A percentile compares a stretch with the other conserved stretches of the same genome.
Conservation (phyloP, 2,797 vertebrate species). For the Hephaestus fuliginosus region DNA sequence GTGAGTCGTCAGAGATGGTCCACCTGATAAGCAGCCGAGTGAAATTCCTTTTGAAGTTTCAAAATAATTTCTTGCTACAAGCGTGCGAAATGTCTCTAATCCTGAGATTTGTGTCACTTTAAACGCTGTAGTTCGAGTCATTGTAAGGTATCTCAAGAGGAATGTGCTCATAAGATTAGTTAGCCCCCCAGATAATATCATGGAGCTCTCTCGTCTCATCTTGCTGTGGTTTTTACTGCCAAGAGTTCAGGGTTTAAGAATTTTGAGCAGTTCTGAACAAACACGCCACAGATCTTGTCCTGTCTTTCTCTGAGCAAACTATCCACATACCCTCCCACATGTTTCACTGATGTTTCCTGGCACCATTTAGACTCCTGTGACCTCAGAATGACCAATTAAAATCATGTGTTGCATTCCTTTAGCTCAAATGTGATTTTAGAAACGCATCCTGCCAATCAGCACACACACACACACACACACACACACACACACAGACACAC, state of each 20-base stretch:
- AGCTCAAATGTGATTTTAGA: conserved; percentile 6
- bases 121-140: background rate
- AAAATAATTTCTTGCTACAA: background rate
- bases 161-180: background rate
- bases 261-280: background rate
- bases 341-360: conserved; percentile 3
- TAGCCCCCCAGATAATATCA: background rate
- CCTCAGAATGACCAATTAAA: background rate
- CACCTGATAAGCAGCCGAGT: conserved; percentile 62
- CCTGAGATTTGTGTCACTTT: background rate
- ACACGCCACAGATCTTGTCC: background rate
- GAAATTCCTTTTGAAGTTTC: conserved; percentile 34
- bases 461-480: conserved; percentile 7
- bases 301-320: background rate
- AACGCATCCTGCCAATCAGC: conserved; percentile 6
- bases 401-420: conserved; percentile 10
- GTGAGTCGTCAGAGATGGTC: conserved; percentile 87
- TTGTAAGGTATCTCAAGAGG: background rate
- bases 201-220: background rate
- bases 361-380: background rate
- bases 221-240: background rate
- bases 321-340: background rate
- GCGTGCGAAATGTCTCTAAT: background rate
- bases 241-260: background rate
- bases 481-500: background rate